Percentiles rank a stretch among this genome's conserved stretches.
Evolutionary conservation across 2,888 invertebrate genomes (phyloP).

Genomic region (Drosophila ezoana): DNA sequence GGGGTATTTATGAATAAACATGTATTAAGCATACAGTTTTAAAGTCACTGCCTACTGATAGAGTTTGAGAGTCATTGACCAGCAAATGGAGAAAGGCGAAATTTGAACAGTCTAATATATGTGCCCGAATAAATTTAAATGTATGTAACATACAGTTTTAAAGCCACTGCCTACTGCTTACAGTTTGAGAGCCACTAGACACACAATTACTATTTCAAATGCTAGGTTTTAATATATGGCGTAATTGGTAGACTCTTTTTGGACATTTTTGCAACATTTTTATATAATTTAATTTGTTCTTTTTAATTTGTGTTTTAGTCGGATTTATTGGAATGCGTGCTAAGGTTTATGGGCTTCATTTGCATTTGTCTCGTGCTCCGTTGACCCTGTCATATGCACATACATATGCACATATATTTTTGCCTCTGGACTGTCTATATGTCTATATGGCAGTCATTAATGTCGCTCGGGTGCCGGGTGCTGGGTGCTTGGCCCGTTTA

Average conservation of each 20-base stretch:
- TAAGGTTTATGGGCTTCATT: constrained; percentile 53
- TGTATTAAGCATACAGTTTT: no score
- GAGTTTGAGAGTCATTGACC: no score
- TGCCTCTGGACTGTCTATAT: neutral
- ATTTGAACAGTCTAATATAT: no score
- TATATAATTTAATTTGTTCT: neutral
- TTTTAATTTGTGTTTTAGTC: neutral
- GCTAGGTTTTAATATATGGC: no score
- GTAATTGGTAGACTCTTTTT: no score
- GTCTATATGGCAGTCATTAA: constrained; percentile 47
- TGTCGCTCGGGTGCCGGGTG: constrained; percentile 25
- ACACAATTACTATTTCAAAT: neutral
- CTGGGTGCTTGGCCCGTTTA: constrained; percentile 44
- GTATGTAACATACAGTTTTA: no score
- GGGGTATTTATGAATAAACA: no score
- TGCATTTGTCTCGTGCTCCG: constrained; percentile 40
- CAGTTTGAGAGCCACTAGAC: no score
- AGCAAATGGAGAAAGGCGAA: no score
- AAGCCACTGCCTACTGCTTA: no score
- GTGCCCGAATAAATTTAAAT: no score
- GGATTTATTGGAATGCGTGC: constrained; percentile 5
- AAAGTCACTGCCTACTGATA: no score
- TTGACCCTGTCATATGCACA: neutral
- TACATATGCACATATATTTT: constrained; percentile 6
- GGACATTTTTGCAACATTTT: neutral